Evolutionary conservation across 1,140 invertebrate genomes (phyloP), one percentile per base, ranked within the genome.

Genomic region (Choristoneura fumiferana): DNA sequence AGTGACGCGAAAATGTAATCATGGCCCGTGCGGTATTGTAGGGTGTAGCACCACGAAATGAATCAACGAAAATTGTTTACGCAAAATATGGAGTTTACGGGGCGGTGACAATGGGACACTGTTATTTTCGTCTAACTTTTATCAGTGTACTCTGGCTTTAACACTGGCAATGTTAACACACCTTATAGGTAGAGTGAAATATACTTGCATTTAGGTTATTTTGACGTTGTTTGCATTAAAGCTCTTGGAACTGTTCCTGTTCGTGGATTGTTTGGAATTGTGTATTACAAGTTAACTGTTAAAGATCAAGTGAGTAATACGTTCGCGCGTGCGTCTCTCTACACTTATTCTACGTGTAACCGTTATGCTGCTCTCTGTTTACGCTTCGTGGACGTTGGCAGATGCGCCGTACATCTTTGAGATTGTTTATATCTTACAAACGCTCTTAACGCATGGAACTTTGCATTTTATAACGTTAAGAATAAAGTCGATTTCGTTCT

Each of bases 1-100:
- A 77, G 65, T 78, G 79, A 81, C 80, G 72, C 69, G 78, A 73
- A 82, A 85, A 83, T 84, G 78, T 86, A 84, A 87, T 84, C 80
- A 80, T 68, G 61, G 65, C 67, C 62, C 69, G 60, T 49, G 56
- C 65, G 62, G 63, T 67, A 67, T 49, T 49, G 43, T 45, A 6
- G 22, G 22, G 22, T 29, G 22, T 22, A 54, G 35, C 64, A 65
- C 60, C 62, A 57, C 52, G 55, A 66, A 73, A 73, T 73, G 76
- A 75, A 81, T 81, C 76, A 81, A 84, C 74, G 71, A 76, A 72
- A 73, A 71, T 62, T 58, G 53, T 67, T 49, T 49, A 49, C 43
- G 15, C 33, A 34, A 53, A 45, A 22, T 45, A 12, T 49, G n/a
- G 9, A 18, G 18, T 12, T 49, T 29, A 18, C 22, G 22, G 10